Conservation (phyloP, 2,888 invertebrate species). For the Macrophya annulata region DNA sequence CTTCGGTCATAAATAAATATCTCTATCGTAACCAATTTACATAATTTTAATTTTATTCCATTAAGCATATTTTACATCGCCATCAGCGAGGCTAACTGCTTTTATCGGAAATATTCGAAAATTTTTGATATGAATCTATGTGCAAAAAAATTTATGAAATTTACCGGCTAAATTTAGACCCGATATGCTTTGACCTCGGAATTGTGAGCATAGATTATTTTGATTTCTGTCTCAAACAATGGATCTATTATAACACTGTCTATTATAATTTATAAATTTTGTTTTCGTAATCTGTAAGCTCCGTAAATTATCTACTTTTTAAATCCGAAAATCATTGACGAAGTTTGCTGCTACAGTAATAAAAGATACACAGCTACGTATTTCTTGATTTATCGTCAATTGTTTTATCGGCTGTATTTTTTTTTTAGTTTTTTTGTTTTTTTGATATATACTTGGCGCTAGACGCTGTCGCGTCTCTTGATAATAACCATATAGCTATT, state of each 20-base stretch:
- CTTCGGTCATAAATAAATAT: not conserved
- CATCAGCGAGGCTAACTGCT: not conserved
- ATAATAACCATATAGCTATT: constrained; percentile 1
- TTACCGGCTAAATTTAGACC: not conserved
- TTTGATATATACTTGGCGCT: not conserved
- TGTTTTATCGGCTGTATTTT: no score
- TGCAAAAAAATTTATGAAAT: not conserved
- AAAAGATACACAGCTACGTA: not conserved
- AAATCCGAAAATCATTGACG: not conserved
- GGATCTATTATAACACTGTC: not conserved
- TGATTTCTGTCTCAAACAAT: not conserved
- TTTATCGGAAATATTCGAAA: not conserved
- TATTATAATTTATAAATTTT: constrained; percentile 3
- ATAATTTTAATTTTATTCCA: not conserved
- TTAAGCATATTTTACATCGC: not conserved
- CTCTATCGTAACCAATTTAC: not conserved
- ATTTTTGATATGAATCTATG: not conserved
- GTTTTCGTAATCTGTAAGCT: not conserved
- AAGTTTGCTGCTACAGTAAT: not conserved
- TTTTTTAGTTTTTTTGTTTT: not conserved
- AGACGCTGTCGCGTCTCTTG: not conserved
- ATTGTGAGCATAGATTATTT: not conserved
- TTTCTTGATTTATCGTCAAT: not conserved
- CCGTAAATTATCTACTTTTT: no score
- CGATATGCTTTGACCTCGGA: not conserved